Evolutionary conservation across 2,888 invertebrate genomes (phyloP), one percentile per base, ranked within the genome.

Genomic region (Drosophila neonasuta): DNA sequence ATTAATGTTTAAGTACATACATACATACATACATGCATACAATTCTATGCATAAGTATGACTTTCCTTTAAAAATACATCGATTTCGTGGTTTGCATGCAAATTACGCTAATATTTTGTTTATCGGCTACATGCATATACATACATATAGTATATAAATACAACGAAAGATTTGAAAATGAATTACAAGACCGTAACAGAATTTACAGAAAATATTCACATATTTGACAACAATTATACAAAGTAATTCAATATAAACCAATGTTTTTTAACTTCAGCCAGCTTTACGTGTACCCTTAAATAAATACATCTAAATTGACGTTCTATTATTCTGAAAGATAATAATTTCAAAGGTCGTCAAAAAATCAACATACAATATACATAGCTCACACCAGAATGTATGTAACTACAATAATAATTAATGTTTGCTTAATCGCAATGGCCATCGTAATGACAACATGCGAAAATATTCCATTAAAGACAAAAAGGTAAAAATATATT

Each of bases 341-440:
- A 6, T 6, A 24, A 24, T 24, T 24, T 24, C 24, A 24, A 24
- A 5, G 24, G 24, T 24, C 24, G 24, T 24, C 24, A 5, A 24
- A 24, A 20, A 24, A 24, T 24, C 24, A 24, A 24, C 24, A 24
- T 24, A 24, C 6, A 24, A 24, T 24, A 24, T 17, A 17, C 17
- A 17, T 24, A 24, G 24, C 24, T 24, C 24, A 24, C 24, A 6
- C 24, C 24, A 24, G 24, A 24, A 74, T 77, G 80, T 54, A 58
- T 77, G 70, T 73, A 56, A 63, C 59, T 44, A 62, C 51, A 80
- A 45, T 62, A 41, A 55, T 68, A 76, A 80, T 75, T 59, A 58
- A 41, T 49, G 36, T 65, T 39, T 51, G 67, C 49, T 56, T 67
- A 42, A 64, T 76, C 55, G 70, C 63, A 51, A 45, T 62, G 41